A percentile compares a stretch with the other conserved stretches of the same genome.
phyloP scores from a whole-genome alignment of 2,113 vertebrate genomes.

The Cebidichthys violaceus region DNA sequence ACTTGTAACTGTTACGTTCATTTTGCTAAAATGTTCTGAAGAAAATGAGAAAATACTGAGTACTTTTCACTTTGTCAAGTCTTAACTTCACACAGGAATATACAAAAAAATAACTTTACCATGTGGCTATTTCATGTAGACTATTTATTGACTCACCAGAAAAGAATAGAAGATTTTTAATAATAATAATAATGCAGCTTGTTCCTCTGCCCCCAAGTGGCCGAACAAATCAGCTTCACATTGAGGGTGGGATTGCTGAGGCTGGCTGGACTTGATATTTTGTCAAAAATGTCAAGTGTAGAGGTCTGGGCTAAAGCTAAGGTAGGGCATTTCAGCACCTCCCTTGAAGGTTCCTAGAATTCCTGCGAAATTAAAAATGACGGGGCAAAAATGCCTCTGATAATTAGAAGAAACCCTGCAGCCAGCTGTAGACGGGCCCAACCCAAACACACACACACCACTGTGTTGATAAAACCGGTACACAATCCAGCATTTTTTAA shows the following conservation, averaged over 20 bases:
- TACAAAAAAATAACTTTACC: too few species aligned
- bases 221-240: background rate
- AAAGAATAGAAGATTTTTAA: too few species aligned
- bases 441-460: background rate
- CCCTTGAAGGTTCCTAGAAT: slow-evolving; percentile 28
- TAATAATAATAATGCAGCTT: too few species aligned
- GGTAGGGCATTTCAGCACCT: background rate
- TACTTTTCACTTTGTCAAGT: too few species aligned
- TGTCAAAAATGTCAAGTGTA: background rate
- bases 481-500: background rate
- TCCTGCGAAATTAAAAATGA: slow-evolving; percentile 53
- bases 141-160: too few species aligned
- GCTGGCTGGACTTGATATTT: background rate
- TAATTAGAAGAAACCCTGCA: slow-evolving; percentile 25
- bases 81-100: too few species aligned
- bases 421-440: background rate
- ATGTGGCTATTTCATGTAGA: too few species aligned
- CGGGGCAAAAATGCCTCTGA: slow-evolving; percentile 32
- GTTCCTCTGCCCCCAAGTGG: background rate
- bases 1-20: too few species aligned
- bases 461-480: background rate
- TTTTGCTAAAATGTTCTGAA: too few species aligned
- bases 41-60: too few species aligned
- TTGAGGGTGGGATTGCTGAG: background rate
- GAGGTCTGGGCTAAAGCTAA: slow-evolving; percentile 5